phyloP scores from a whole-genome alignment of 2,797 vertebrate genomes.

The Syndactyla subalaris region DNA sequence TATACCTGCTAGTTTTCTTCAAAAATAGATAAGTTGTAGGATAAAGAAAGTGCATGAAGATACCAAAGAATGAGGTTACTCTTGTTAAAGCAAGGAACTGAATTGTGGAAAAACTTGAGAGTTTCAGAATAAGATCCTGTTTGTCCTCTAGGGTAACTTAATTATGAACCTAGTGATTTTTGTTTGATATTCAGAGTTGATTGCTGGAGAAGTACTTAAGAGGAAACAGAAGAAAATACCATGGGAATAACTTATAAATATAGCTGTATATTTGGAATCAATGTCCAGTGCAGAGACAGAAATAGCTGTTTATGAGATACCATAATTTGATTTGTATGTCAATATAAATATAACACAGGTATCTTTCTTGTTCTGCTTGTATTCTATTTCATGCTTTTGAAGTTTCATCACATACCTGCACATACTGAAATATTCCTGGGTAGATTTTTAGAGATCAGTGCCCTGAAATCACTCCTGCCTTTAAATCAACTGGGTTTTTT shows the following conservation, averaged over 20 bases:
- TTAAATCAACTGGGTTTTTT: not conserved
- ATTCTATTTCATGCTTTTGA: not conserved
- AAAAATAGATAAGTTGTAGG: no score
- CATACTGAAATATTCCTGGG: not conserved
- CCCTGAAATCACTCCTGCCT: not conserved
- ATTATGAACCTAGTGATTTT: not conserved
- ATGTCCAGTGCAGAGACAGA: not conserved
- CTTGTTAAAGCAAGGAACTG: not conserved
- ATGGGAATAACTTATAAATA: not conserved
- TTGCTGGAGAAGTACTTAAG: not conserved
- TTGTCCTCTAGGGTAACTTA: not conserved
- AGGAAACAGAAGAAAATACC: not conserved
- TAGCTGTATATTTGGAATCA: not conserved
- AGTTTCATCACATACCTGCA: not conserved
- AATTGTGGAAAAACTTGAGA: not conserved
- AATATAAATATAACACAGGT: not conserved
- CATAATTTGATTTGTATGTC: not conserved
- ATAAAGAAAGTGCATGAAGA: not conserved
- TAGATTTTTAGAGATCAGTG: not conserved
- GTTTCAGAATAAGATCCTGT: not conserved
- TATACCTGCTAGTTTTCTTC: not conserved
- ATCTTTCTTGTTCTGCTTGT: not conserved
- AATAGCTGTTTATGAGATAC: not conserved
- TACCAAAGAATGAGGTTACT: not conserved
- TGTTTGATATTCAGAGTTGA: not conserved